A percentile compares a stretch with the other conserved stretches of the same genome.
phyloP scores from a whole-genome alignment of 2,888 invertebrate genomes.

The Drosophila mayaguana region DNA sequence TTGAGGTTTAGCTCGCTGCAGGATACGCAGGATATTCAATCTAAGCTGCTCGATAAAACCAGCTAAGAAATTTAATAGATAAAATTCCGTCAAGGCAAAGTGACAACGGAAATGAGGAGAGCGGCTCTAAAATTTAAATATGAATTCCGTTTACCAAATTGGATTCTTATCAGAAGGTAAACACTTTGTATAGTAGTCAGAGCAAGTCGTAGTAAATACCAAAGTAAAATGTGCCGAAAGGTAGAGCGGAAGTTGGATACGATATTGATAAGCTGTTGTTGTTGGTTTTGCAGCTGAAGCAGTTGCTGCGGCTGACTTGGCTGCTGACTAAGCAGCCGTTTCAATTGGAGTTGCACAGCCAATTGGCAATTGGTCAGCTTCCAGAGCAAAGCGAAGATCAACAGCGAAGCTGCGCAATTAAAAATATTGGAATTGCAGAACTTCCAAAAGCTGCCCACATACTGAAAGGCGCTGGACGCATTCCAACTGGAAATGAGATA shows the following conservation, averaged over 20 bases:
- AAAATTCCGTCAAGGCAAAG: conserved; percentile 15
- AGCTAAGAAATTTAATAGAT: conserved; percentile 13
- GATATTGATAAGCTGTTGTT: conserved; percentile 4
- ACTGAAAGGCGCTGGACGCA: neutral
- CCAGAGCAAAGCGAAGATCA: conserved; percentile 10
- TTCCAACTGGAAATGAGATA: neutral
- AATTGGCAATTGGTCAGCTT: neutral
- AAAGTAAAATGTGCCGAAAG: conserved; percentile 17
- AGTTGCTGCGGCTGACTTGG: neutral
- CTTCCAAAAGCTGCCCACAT: conserved; percentile 1
- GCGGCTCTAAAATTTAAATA: neutral
- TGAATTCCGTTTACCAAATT: conserved; percentile 11
- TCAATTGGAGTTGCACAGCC: neutral
- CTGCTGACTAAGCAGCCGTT: neutral
- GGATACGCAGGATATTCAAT: conserved; percentile 1
- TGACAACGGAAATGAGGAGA: neutral
- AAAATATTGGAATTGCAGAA: conserved; percentile 3
- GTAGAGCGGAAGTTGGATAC: neutral
- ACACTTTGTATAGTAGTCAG: conserved; percentile 14
- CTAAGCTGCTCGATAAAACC: conserved; percentile 1
- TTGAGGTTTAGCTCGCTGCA: neutral
- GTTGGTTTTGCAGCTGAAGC: neutral
- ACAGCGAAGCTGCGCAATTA: conserved; percentile 1
- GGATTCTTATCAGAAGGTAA: conserved; percentile 24
- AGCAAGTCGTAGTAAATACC: conserved; percentile 5